phyloP scores from a whole-genome alignment of 2,113 vertebrate genomes.

The Puntigrus tetrazona region DNA sequence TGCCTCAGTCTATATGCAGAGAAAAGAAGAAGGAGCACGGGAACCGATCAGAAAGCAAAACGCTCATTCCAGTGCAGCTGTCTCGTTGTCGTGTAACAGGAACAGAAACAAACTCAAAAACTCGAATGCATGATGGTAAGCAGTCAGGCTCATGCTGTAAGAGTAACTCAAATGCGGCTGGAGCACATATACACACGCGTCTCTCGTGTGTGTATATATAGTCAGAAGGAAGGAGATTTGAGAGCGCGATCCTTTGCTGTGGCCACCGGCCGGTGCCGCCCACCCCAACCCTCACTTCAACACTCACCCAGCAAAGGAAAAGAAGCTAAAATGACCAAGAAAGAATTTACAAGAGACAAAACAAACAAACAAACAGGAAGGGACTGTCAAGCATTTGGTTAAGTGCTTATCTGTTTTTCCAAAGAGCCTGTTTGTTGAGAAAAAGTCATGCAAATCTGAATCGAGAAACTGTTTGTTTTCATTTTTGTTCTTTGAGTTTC shows the following conservation, averaged over 20 bases:
- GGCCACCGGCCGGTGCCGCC: constrained; percentile 65
- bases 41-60: constrained; percentile 48
- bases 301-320: constrained; percentile 68
- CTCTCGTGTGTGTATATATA: constrained; percentile 61
- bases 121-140: constrained; percentile 49
- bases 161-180: constrained; percentile 53
- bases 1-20: constrained; percentile 47
- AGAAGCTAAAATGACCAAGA: constrained; percentile 74
- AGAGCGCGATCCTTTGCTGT: constrained; percentile 72
- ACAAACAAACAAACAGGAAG: constrained; percentile 67
- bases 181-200: constrained; percentile 52
- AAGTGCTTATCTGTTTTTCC: constrained; percentile 82
- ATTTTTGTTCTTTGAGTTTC: constrained; percentile 64
- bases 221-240: constrained; percentile 44
- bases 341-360: constrained; percentile 67
- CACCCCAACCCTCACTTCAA: constrained; percentile 39
- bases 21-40: constrained; percentile 41
- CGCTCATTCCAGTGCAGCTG: constrained; percentile 55
- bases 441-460: constrained; percentile 73
- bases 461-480: constrained; percentile 70
- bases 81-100: constrained; percentile 48
- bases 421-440: constrained; percentile 72
- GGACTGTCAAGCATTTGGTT: constrained; percentile 78
- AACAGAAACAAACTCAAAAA: constrained; percentile 41
- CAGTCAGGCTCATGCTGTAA: constrained; percentile 63